A percentile compares a stretch with the other conserved stretches of the same genome.
These are phyloP conservation scores for Varanus salvator DNA, from an alignment of 2,113 vertebrate species.

Conservation along the genomic window DNA sequence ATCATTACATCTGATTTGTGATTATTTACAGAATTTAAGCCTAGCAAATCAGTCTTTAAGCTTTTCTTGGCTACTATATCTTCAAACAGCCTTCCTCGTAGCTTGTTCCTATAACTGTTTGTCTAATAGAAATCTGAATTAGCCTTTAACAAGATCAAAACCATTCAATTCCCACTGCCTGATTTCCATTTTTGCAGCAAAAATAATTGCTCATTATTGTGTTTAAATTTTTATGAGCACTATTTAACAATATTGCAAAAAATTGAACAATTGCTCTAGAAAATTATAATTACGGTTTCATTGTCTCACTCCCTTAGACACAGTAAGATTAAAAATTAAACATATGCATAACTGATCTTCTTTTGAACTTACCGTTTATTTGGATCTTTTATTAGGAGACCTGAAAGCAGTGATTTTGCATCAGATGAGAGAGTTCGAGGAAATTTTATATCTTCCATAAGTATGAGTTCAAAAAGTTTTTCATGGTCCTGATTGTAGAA, in stretches of 20 bases:
- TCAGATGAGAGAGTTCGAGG: slow-evolving; percentile 94
- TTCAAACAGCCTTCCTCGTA: not conserved
- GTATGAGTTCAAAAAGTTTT: slow-evolving; percentile 96
- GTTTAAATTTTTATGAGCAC: not conserved
- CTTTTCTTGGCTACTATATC: not conserved
- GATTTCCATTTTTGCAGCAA: not conserved
- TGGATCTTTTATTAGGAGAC: slow-evolving; percentile 97
- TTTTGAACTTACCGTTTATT: slow-evolving; percentile 88
- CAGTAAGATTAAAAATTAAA: not conserved
- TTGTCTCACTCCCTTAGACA: not conserved
- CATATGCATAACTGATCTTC: not conserved
- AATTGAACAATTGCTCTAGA: not conserved
- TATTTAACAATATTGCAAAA: not conserved
- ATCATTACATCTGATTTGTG: not conserved
- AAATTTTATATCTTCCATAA: slow-evolving; percentile 99
- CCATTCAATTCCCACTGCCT: not conserved
- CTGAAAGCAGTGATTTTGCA: slow-evolving; percentile 95
- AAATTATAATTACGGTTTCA: not conserved
- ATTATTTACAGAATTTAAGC: not conserved
- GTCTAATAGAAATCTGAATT: not conserved
- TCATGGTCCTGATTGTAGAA: slow-evolving; percentile 99
- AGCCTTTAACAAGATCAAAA: not conserved
- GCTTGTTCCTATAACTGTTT: not conserved
- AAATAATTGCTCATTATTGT: not conserved
- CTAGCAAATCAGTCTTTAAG: not conserved